A percentile compares a stretch with the other conserved stretches of the same genome.
phyloP scores from a whole-genome alignment of 2,888 invertebrate genomes.

The Ennomos erosarius region DNA sequence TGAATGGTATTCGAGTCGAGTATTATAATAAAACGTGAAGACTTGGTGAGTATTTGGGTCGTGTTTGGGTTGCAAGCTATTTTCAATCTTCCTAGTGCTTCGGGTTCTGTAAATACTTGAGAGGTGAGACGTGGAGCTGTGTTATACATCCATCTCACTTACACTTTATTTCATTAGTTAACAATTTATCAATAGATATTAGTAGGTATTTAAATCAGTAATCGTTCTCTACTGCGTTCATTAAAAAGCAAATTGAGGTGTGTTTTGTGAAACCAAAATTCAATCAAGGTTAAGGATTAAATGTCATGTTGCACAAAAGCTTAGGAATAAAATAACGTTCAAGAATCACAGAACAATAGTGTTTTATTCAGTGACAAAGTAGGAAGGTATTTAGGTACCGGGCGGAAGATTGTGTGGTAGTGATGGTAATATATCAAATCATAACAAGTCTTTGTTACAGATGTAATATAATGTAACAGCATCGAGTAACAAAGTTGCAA shows the following conservation, averaged over 20 bases:
- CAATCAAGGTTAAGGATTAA: too few species aligned
- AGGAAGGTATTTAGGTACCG: constrained; percentile 25
- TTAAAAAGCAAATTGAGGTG: neutral
- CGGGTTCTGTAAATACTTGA: constrained; percentile 43
- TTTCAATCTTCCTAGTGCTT: constrained; percentile 67
- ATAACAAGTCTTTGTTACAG: constrained; percentile 51
- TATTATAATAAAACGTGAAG: constrained; percentile 47
- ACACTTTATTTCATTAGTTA: constrained; percentile 11
- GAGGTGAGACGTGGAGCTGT: constrained; percentile 22
- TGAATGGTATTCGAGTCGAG: constrained; percentile 40
- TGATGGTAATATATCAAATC: too few species aligned
- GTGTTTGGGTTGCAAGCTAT: constrained; percentile 67
- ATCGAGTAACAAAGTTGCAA: constrained; percentile 46
- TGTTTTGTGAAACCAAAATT: too few species aligned
- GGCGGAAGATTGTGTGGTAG: constrained; percentile 45
- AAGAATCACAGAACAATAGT: constrained; percentile 43
- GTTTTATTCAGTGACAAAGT: constrained; percentile 56
- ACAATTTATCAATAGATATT: neutral
- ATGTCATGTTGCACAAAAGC: neutral
- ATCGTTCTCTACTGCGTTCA: neutral
- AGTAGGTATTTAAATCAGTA: neutral
- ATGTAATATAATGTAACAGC: constrained; percentile 40
- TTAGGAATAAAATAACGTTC: constrained; percentile 11
- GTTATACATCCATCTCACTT: constrained; percentile 24
- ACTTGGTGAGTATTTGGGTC: constrained; percentile 65